phyloP scores from a whole-genome alignment of 2,888 invertebrate genomes.

The Shargacucullia verbasci region DNA sequence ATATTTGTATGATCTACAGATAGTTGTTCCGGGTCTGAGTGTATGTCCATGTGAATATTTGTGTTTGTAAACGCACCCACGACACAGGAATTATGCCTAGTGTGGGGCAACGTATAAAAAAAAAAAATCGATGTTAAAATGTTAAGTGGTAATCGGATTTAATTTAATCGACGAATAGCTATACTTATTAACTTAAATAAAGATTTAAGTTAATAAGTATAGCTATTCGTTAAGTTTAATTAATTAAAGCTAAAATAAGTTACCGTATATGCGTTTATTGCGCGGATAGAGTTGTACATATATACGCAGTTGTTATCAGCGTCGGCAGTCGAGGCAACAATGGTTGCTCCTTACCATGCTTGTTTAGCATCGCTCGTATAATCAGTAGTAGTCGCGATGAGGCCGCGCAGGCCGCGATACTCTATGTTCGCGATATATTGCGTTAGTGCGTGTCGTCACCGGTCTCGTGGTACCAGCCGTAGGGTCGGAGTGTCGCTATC shows the following conservation, averaged over 20 bases:
- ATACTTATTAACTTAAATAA: too few relatives aligned
- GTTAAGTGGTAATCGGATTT: too few relatives aligned
- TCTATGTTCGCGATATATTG: slow-evolving; percentile 58
- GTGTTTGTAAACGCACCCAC: too few relatives aligned
- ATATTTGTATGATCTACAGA: too few relatives aligned
- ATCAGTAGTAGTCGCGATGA: slow-evolving; percentile 49
- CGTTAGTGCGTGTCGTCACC: slow-evolving; percentile 64
- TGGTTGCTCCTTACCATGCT: slow-evolving; percentile 67
- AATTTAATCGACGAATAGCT: too few relatives aligned
- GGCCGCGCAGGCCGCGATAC: slow-evolving; percentile 44
- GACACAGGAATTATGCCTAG: too few relatives aligned
- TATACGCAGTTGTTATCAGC: slow-evolving; percentile 76
- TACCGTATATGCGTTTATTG: slow-evolving; percentile 10
- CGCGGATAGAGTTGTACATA: slow-evolving; percentile 47
- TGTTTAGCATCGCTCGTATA: slow-evolving; percentile 40
- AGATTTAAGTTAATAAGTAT: too few relatives aligned
- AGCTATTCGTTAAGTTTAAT: too few relatives aligned
- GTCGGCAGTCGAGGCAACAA: slow-evolving; percentile 65
- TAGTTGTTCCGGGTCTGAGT: too few relatives aligned
- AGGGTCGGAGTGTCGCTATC: slow-evolving; percentile 86
- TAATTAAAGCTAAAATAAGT: background rate
- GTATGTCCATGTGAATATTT: too few relatives aligned
- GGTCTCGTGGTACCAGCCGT: slow-evolving; percentile 77
- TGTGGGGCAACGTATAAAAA: too few relatives aligned
- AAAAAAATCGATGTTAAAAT: too few relatives aligned